phyloP scores from a whole-genome alignment of 2,113 vertebrate species.

The Clupea harengus region DNA sequence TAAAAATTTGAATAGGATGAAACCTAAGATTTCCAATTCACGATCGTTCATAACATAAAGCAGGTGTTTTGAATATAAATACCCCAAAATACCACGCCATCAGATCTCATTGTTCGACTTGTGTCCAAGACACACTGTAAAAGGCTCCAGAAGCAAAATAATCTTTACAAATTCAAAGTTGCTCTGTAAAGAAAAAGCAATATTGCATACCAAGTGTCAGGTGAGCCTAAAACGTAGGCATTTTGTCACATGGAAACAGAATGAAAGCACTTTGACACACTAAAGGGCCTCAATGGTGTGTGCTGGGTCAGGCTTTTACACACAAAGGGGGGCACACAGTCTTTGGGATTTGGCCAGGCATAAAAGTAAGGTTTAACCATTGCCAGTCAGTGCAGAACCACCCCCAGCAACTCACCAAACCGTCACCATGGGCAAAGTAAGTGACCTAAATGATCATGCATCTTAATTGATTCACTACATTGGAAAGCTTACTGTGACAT shows the following conservation, averaged over 20 bases:
- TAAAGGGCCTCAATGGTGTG: neutral
- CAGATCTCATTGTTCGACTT: too few relatives aligned
- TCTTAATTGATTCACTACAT: neutral
- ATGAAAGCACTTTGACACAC: conserved; percentile 15
- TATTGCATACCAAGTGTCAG: neutral
- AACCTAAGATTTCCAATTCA: too few relatives aligned
- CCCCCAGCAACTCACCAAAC: neutral
- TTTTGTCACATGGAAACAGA: neutral
- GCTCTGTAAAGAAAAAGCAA: too few relatives aligned
- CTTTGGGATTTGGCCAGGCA: neutral
- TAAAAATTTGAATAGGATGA: too few relatives aligned
- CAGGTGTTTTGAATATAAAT: too few relatives aligned
- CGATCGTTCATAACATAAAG: too few relatives aligned
- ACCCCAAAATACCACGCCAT: too few relatives aligned
- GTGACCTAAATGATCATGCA: neutral
- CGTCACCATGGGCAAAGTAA: neutral
- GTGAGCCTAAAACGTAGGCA: neutral
- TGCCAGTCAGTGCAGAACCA: neutral
- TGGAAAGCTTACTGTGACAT: neutral
- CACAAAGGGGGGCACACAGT: conserved; percentile 54
- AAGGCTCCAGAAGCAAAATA: too few relatives aligned
- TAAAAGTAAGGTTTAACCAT: conserved; percentile 4
- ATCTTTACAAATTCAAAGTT: too few relatives aligned
- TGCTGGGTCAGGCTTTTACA: conserved; percentile 39
- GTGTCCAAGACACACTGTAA: too few relatives aligned